Conservation (phyloP, 2,888 invertebrate species). For the Xanthostigma xanthostigma region DNA sequence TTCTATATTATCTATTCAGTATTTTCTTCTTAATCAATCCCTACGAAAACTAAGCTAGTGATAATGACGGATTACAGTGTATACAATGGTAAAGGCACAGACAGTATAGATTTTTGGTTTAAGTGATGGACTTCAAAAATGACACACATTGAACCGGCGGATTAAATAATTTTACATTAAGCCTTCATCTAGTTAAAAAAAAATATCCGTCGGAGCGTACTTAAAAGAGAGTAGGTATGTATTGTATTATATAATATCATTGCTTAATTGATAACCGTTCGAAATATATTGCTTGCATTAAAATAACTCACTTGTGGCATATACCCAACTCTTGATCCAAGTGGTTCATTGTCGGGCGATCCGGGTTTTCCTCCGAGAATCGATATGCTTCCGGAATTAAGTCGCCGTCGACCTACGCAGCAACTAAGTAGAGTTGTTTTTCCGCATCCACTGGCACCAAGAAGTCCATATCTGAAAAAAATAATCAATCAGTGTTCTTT, state of each 20-base stretch:
- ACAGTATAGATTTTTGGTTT: too few relatives aligned
- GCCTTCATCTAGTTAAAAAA: too few relatives aligned
- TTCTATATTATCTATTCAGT: background rate
- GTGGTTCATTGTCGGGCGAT: conserved; percentile 45
- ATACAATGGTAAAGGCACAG: too few relatives aligned
- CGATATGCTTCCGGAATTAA: conserved; percentile 58
- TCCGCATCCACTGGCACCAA: conserved; percentile 83
- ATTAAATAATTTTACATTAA: too few relatives aligned
- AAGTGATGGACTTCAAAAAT: too few relatives aligned
- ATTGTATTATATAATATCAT: too few relatives aligned
- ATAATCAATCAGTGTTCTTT: background rate
- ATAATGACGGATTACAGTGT: too few relatives aligned
- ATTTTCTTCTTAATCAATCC: background rate
- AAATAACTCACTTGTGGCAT: conserved; percentile 63
- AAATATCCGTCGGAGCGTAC: too few relatives aligned
- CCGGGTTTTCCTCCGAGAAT: conserved; percentile 60
- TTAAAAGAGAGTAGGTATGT: too few relatives aligned
- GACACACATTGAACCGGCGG: too few relatives aligned
- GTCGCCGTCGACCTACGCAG: conserved; percentile 59
- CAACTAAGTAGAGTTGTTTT: conserved; percentile 79
- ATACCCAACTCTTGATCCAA: conserved; percentile 65
- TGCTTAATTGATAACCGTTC: background rate
- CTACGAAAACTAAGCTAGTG: too few relatives aligned
- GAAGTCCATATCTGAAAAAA: conserved; percentile 57
- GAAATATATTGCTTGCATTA: background rate